Conservation (phyloP, 2,113 vertebrate species). For the Pheucticus melanocephalus region DNA sequence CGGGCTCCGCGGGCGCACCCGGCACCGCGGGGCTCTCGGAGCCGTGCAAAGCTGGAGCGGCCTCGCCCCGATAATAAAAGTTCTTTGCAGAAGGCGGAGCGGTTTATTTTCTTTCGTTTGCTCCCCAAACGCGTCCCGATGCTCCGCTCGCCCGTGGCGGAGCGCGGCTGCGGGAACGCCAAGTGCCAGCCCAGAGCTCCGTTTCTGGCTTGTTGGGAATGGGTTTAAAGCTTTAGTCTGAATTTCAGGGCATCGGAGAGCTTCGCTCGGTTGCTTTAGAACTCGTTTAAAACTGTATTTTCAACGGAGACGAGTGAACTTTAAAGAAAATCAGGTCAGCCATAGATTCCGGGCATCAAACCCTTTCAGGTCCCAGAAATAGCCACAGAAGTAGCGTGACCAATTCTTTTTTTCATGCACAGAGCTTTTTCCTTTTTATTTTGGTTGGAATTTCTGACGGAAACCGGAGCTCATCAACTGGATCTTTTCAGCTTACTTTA, state of each 20-base stretch:
- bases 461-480: neutral
- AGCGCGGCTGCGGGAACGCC: neutral
- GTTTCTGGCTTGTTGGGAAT: neutral
- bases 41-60: neutral
- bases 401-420: neutral
- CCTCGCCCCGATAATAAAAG: neutral
- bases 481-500: neutral
- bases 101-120: neutral
- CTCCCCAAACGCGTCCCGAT: rapidly evolving
- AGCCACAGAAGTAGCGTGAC: constrained; percentile 24
- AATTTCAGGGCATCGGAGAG: neutral
- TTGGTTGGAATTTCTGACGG: neutral
- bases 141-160: neutral
- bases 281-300: neutral
- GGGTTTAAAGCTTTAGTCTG: neutral
- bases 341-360: constrained; percentile 53
- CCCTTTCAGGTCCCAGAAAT: constrained; percentile 45
- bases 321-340: constrained; percentile 65
- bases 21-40: neutral
- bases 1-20: neutral
- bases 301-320: constrained; percentile 37
- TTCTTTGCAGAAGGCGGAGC: neutral
- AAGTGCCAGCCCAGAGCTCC: neutral
- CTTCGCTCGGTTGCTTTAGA: neutral
- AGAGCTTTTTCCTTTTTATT: neutral